Evolutionary conservation across 2,888 invertebrate genomes (phyloP).

Genomic region (Habrosyne pyritoides): DNA sequence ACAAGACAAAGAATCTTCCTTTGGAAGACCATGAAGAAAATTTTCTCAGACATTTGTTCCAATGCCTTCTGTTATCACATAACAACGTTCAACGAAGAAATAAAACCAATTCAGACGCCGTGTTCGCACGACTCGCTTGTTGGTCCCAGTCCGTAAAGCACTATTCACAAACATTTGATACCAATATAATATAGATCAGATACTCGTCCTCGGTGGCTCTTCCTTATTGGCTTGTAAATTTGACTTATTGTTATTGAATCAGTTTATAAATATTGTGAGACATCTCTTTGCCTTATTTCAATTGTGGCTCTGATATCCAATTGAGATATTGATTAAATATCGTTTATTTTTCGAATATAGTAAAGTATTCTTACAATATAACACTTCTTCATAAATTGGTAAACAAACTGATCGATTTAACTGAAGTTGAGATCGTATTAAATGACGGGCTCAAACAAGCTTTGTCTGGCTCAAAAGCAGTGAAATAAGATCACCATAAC

Average conservation of each 20-base stretch:
- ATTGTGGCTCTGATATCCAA: not conserved
- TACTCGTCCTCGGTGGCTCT: slow-evolving; percentile 34
- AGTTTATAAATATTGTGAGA: slow-evolving; percentile 9
- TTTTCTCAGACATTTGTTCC: slow-evolving; percentile 17
- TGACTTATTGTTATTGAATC: slow-evolving; percentile 32
- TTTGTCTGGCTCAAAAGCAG: slow-evolving; percentile 8
- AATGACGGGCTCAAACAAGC: too few species aligned
- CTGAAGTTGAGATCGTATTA: too few species aligned
- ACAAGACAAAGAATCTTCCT: too few species aligned
- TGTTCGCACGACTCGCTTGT: slow-evolving; percentile 54
- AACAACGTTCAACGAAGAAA: slow-evolving; percentile 23
- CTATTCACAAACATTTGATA: slow-evolving; percentile 33
- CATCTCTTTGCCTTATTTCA: not conserved
- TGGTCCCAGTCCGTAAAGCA: slow-evolving; percentile 39
- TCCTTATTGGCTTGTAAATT: slow-evolving; percentile 56
- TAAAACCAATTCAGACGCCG: slow-evolving; percentile 47
- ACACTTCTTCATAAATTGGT: too few species aligned
- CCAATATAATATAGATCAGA: slow-evolving; percentile 39
- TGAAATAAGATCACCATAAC: not conserved
- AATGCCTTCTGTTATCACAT: slow-evolving; percentile 9
- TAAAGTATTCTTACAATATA: too few species aligned
- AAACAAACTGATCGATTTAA: too few species aligned
- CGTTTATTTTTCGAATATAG: too few species aligned
- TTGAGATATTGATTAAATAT: not conserved
- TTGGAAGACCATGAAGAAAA: not conserved